These are phyloP conservation scores for Hirtodrosophila confusa DNA, from an alignment of 2,888 invertebrate genomes.

Conservation along the genomic window DNA sequence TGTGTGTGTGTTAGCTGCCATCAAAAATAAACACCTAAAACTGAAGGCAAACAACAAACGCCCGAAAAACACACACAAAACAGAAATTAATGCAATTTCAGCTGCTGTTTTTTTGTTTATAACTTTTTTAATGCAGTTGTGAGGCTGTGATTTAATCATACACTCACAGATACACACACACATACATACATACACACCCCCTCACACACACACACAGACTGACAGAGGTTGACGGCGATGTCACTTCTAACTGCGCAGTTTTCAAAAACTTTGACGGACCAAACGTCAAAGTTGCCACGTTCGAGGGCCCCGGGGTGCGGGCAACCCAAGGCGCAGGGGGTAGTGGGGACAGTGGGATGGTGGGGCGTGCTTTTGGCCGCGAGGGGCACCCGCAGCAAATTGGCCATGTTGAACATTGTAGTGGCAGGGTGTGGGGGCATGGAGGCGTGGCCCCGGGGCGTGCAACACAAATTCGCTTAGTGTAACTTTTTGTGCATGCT, in stretches of 20 bases:
- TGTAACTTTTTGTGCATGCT: constrained; percentile 59
- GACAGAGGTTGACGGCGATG: constrained; percentile 50
- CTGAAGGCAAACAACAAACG: constrained; percentile 57
- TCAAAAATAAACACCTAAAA: constrained; percentile 57
- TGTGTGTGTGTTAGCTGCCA: constrained; percentile 3
- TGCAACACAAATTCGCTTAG: constrained; percentile 70
- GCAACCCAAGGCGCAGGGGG: neutral
- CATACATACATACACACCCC: constrained; percentile 7
- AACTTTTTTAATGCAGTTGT: constrained; percentile 75
- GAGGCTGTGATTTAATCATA: constrained; percentile 69
- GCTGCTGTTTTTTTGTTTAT: constrained; percentile 33
- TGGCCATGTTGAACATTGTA: constrained; percentile 64
- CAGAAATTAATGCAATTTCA: constrained; percentile 70
- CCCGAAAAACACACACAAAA: constrained; percentile 14
- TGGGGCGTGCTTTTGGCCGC: constrained; percentile 31
- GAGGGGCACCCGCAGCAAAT: constrained; percentile 56
- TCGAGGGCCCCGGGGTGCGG: constrained; percentile 1
- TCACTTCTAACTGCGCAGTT: constrained; percentile 67
- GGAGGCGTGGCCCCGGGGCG: constrained; percentile 19
- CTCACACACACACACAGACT: constrained; percentile 7
- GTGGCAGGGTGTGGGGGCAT: constrained; percentile 9
- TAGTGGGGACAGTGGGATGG: neutral
- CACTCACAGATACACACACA: constrained; percentile 27
- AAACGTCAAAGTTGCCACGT: constrained; percentile 70
- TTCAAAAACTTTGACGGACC: constrained; percentile 64